Evolutionary conservation across 2,797 vertebrate species (phyloP).

Genomic region (Smutsia gigantea): DNA sequence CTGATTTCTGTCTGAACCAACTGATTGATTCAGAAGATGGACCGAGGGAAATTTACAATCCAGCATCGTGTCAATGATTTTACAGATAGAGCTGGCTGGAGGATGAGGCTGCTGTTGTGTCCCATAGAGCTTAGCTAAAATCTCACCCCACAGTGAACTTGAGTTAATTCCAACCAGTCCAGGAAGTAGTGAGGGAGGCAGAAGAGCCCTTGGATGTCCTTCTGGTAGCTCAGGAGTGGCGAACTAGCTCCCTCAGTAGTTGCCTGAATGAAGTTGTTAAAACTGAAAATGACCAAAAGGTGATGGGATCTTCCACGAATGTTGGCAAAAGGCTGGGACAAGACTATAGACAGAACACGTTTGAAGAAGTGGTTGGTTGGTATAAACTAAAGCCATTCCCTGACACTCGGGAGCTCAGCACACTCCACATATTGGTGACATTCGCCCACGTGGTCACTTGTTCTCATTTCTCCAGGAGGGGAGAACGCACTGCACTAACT

Average conservation of each 20-base stretch:
- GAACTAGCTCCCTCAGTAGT: not conserved
- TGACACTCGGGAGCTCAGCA: not conserved
- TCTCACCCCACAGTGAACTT: not conserved
- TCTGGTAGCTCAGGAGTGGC: not conserved
- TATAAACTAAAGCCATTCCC: not conserved
- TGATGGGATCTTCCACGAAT: not conserved
- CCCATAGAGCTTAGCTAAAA: not conserved
- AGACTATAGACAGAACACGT: not conserved
- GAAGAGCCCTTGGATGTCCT: not conserved
- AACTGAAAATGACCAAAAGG: not conserved
- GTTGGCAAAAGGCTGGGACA: not conserved
- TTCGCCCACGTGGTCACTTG: not conserved
- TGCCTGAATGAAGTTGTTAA: not conserved
- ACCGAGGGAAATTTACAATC: not conserved
- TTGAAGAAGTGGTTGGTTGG: not conserved
- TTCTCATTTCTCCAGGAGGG: not conserved
- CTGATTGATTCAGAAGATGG: not conserved
- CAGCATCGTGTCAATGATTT: not conserved
- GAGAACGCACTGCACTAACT: not conserved
- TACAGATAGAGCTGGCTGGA: not conserved
- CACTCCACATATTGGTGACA: not conserved
- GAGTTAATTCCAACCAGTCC: not conserved
- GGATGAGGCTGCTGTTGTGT: not conserved
- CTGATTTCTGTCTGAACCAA: not conserved
- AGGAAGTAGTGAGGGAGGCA: not conserved